Percentiles rank a stretch among this genome's conserved stretches.
These are phyloP conservation scores for Idaea straminata DNA, from an alignment of 2,888 invertebrate genomes.

Conservation along the genomic window DNA sequence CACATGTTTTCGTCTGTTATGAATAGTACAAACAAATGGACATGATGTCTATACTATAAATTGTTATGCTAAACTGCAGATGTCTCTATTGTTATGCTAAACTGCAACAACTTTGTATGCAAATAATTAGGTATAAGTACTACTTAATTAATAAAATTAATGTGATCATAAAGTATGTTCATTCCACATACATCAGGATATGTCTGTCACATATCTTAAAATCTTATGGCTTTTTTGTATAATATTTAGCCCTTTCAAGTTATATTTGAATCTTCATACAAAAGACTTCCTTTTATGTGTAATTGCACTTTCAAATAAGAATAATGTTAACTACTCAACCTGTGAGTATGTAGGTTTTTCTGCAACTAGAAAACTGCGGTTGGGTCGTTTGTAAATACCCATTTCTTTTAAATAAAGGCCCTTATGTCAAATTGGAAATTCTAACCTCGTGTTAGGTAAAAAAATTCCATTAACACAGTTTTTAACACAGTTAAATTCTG, in stretches of 20 bases:
- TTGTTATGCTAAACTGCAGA: background rate
- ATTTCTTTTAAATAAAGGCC: background rate
- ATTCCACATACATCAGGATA: background rate
- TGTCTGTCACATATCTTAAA: background rate
- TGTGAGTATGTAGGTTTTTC: too few species aligned
- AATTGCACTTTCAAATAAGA: too few species aligned
- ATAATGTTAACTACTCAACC: too few species aligned
- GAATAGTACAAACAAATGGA: background rate
- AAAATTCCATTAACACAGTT: background rate
- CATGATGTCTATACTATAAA: background rate
- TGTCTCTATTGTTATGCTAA: background rate
- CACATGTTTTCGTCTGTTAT: background rate
- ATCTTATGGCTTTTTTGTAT: background rate
- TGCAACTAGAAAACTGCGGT: too few species aligned
- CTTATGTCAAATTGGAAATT: background rate
- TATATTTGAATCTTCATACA: background rate
- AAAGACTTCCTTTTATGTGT: too few species aligned
- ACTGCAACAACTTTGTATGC: background rate
- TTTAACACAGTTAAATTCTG: slow-evolving; percentile 10
- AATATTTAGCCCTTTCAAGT: background rate
- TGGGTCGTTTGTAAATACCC: background rate
- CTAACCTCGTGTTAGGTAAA: background rate
- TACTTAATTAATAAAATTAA: background rate
- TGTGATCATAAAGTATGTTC: background rate
- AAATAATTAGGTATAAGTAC: background rate